Base-by-base conservation (phyloP, 2,797 vertebrate species). In the Argentina silus region DNA sequence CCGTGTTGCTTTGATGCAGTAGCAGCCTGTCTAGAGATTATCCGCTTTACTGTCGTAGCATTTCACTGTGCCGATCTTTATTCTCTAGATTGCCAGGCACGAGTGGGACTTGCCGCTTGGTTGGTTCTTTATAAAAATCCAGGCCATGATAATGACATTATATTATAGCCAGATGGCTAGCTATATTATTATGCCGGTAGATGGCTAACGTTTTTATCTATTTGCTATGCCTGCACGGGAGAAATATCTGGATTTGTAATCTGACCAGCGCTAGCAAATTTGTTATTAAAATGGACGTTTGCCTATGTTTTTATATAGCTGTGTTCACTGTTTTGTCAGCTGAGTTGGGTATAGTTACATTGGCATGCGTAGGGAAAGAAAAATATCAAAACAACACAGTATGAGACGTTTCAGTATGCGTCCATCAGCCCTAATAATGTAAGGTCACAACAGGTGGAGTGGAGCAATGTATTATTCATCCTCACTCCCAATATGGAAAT, bases 21-120 rank as follows among this genome's bases (percentile, higher is more conserved):
- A 12, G 64, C 47, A 12, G 27, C 27, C 27, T 36, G 27, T 36
- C 27, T 36, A 72, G 81, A 87, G 89, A 90, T 91, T 90, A 91
- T 90, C 88, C 77, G 82, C 84, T 85, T 86, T 89, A 87, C 68
- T 48, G 74, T 36, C 27, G 27, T 4, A 36, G 27, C 27, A 36
- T 55, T 65, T 83, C 75, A 77, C 63, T 80, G 77, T 64, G 62
- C 56, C 43, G 73, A 80, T 81, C 69, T 74, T 74, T 77, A 68
- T 77, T 66, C 81, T 86, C 68, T 56, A 47, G 78, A 4, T 14
- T 7, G 6, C 27, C 27, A 4, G 2, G 1, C 4, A 36, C 23
- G 6, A 14, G 57, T 27, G 21, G 11, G 23, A 36, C 4, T 6
- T 60, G 19, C 12, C 27, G 27, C 27, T 12, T 15, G 12, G 14